Evolutionary conservation across 2,888 invertebrate species (phyloP).

Genomic region (Eupithecia subfuscata): DNA sequence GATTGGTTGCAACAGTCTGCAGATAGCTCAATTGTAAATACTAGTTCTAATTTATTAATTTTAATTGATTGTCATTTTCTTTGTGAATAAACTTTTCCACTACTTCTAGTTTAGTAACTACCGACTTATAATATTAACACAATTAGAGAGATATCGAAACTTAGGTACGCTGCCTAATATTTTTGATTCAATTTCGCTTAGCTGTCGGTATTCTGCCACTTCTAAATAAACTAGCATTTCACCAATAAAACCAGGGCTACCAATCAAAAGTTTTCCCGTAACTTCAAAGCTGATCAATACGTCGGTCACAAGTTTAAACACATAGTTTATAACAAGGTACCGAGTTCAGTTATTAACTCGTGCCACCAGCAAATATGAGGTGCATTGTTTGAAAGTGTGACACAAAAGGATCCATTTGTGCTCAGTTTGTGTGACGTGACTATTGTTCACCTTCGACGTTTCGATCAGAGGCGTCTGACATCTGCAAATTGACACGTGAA

Average conservation of each 20-base stretch:
- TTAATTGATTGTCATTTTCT: too few relatives aligned
- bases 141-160: too few relatives aligned
- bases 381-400: neutral
- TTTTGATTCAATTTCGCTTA: neutral
- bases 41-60: too few relatives aligned
- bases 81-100: too few relatives aligned
- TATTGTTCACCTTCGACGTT: neutral
- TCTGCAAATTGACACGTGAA: neutral
- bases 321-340: neutral
- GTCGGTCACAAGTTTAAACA: neutral
- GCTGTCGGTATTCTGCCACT: neutral
- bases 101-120: too few relatives aligned
- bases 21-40: too few relatives aligned
- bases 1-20: too few relatives aligned
- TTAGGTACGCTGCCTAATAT: neutral
- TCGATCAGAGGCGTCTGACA: conserved; percentile 1
- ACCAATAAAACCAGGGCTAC: neutral
- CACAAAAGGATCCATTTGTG: conserved; percentile 3
- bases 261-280: neutral
- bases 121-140: too few relatives aligned
- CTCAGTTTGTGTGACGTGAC: neutral
- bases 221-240: neutral
- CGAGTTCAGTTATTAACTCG: neutral
- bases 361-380: neutral
- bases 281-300: neutral